Evolutionary conservation across 2,797 vertebrate genomes (phyloP).

Genomic region (Pangasius larnaudii): DNA sequence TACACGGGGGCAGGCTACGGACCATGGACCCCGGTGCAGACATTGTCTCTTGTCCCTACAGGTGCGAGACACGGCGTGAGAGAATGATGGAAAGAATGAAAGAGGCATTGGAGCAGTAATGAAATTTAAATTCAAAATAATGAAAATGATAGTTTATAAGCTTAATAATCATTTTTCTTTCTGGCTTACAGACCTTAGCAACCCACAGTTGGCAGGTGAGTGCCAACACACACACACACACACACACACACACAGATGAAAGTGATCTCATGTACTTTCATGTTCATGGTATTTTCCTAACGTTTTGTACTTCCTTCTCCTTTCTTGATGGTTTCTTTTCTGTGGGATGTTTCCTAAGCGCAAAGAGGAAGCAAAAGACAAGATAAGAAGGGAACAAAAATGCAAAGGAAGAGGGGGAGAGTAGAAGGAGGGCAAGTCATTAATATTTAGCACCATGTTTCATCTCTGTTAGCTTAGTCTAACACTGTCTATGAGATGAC

Average conservation of each 20-base stretch:
- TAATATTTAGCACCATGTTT: conserved; percentile 70
- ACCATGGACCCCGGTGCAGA: conserved; percentile 82
- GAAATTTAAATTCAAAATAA: not conserved
- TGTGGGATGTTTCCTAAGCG: conserved; percentile 49
- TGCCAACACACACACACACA: not conserved
- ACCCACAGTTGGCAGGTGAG: conserved; percentile 68
- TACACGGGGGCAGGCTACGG: conserved; percentile 83
- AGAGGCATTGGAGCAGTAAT: not conserved
- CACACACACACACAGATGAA: conserved; percentile 25
- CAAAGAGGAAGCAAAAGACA: conserved; percentile 59
- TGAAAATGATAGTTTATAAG: not conserved
- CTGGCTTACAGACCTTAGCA: conserved; percentile 64
- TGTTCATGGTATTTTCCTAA: conserved; percentile 21
- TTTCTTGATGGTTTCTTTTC: conserved; percentile 38
- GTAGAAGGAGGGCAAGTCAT: conserved; percentile 60
- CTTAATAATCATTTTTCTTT: conserved; percentile 10
- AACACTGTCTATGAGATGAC: conserved; percentile 46
- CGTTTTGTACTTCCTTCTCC: conserved; percentile 31
- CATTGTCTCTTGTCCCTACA: conserved; percentile 65
- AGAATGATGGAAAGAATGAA: not conserved
- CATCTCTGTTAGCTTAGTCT: conserved; percentile 71
- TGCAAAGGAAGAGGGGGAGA: conserved; percentile 32
- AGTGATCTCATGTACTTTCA: conserved; percentile 62
- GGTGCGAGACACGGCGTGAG: conserved; percentile 62
- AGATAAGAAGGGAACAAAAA: conserved; percentile 53